Percentiles rank a stretch among this genome's conserved stretches.
phyloP scores from a whole-genome alignment of 2,113 vertebrate species.

The Chelonoidis abingdonii region DNA sequence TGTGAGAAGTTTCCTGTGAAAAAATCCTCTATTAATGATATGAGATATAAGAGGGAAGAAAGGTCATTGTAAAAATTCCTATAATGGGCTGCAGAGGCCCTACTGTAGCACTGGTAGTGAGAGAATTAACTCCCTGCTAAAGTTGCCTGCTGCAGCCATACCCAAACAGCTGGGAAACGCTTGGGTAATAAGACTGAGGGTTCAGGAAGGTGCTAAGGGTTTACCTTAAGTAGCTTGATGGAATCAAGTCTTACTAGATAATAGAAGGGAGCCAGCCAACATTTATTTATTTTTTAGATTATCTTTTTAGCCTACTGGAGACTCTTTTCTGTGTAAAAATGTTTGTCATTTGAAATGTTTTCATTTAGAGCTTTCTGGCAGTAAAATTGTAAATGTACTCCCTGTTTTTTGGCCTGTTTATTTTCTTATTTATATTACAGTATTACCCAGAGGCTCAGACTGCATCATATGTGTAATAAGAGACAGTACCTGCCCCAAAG shows the following conservation, averaged over 20 bases:
- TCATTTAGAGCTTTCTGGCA: too few relatives aligned
- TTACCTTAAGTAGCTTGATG: neutral
- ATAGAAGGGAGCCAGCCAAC: neutral
- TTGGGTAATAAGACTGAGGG: neutral
- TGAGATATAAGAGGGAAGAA: neutral
- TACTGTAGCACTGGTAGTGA: neutral
- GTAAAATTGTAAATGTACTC: too few relatives aligned
- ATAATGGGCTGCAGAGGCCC: neutral
- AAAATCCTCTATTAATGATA: neutral
- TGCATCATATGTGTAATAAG: too few relatives aligned
- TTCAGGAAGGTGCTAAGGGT: neutral
- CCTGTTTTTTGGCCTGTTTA: too few relatives aligned
- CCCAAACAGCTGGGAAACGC: neutral
- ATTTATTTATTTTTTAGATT: too few relatives aligned
- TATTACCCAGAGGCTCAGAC: too few relatives aligned
- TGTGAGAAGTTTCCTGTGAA: neutral
- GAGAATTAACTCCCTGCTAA: neutral
- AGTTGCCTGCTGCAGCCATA: neutral
- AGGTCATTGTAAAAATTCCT: neutral
- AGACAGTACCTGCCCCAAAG: too few relatives aligned
- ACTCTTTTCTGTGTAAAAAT: too few relatives aligned
- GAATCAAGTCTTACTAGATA: neutral
- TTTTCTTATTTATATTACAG: too few relatives aligned
- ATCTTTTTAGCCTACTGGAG: too few relatives aligned
- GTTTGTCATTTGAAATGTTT: too few relatives aligned